A percentile compares a stretch with the other conserved stretches of the same genome.
phyloP scores from a whole-genome alignment of 2,113 vertebrate species.

The Nibea albiflora region DNA sequence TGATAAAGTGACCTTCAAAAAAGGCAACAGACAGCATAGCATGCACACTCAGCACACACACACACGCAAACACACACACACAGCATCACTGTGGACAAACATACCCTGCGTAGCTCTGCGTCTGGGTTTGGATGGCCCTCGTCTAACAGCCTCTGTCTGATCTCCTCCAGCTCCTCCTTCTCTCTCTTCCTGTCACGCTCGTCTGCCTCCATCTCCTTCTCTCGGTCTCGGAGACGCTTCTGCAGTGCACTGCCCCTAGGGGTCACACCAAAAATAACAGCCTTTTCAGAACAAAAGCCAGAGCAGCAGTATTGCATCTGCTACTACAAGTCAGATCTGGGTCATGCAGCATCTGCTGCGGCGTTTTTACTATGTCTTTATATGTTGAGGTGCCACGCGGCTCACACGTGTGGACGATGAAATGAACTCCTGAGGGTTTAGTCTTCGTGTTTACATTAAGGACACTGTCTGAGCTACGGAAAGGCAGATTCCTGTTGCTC shows the following conservation, averaged over 20 bases:
- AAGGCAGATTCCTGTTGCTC: conserved; percentile 13
- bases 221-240: conserved; percentile 95
- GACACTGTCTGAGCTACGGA: not conserved
- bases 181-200: conserved; percentile 98
- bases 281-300: conserved; percentile 59
- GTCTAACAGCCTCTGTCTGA: conserved; percentile 95
- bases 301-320: conserved; percentile 49
- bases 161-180: conserved; percentile 98
- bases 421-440: not conserved
- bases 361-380: not conserved
- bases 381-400: not conserved
- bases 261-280: conserved; percentile 64
- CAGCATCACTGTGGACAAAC: conserved; percentile 28
- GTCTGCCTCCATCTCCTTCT: conserved; percentile 98
- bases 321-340: conserved; percentile 44
- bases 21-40: conserved; percentile 42
- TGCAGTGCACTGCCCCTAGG: conserved; percentile 98
- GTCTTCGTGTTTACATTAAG: not conserved
- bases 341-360: conserved; percentile 31
- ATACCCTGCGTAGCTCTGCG: conserved; percentile 96
- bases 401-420: not conserved
- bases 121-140: conserved; percentile 99
- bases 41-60: conserved; percentile 8
- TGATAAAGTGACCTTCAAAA: conserved; percentile 80
- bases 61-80: conserved; percentile 4